Base-by-base conservation (phyloP, 2,888 invertebrate genomes). In the Scaptomyza polygonia region DNA sequence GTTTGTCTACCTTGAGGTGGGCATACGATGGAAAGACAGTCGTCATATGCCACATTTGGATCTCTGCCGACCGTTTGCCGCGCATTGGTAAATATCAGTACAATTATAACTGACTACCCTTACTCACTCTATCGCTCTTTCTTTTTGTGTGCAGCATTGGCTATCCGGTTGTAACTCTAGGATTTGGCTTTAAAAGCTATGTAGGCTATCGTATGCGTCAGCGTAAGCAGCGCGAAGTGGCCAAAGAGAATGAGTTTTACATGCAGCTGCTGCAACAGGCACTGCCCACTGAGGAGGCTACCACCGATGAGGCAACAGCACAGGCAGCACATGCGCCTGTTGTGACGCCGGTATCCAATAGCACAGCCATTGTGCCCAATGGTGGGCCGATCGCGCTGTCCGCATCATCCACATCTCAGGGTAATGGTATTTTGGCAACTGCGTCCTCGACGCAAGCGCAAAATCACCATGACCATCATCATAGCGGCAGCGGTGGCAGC, bases 211-310 rank as follows among this genome's bases (percentile, higher is more conserved):
- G 97, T 92, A 95, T 98, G 94, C 94, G 97, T 90, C 94, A 97
- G 94, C 94, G 97, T 78, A 96, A 96, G 90, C 98, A 98, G 93
- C 95, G 96, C 89, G 97, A 97, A 91, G 98, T 99, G 83, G 96
- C 97, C 73, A 97, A 96, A 92, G 97, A 97, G 92, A 98, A 98
- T 93, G 97, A 97, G 92, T 97, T 98, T 93, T 98, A 98, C 92
- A 95, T 96, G 93, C 96, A 97, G 92, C 93, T 98, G 85, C 93
- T 98, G 93, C 95, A 96, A 89, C 96, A 98, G 92, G 98, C 98
- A 83, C 92, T 98, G 91, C 98, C 98, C n/a, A 77, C 74, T 16
- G 83, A 84, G 36, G 66, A 74, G 57, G 47, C 77, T 32, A 34
- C 36, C 48, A 32, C 64, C 25, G 85, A 78, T 18, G 78, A 75